Conservation (phyloP, 2,888 invertebrate genomes). For the Cancer borealis region DNA sequence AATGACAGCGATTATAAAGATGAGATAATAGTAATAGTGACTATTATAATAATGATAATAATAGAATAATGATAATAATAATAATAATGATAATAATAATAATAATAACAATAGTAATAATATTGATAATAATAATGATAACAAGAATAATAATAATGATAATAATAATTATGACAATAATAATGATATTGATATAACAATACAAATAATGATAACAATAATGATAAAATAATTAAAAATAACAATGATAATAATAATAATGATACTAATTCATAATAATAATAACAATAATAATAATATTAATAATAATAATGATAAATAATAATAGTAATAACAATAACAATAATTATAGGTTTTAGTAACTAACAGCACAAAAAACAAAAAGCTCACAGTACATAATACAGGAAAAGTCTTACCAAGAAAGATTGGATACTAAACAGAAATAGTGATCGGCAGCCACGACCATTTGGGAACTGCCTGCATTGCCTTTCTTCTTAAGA, state of each 20-base stretch:
- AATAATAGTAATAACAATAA: not conserved
- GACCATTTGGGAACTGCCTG: conserved; percentile 1
- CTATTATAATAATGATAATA: not conserved
- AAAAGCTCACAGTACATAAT: conserved; percentile 39
- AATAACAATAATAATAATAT: not conserved
- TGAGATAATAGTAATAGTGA: not conserved
- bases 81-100: not conserved
- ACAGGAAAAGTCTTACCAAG: not conserved
- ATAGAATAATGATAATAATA: not conserved
- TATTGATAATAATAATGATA: conserved; percentile 5
- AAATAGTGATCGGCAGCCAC: not conserved
- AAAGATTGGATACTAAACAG: not conserved
- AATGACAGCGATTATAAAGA: conserved; percentile 12
- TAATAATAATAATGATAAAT: not conserved
- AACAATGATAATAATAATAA: not conserved
- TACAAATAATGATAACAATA: not conserved
- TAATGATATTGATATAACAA: not conserved
- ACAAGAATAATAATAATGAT: not conserved
- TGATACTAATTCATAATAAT: not conserved
- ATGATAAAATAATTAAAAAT: not conserved
- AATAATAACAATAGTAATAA: not conserved
- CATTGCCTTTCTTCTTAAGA: not conserved
- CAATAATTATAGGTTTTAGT: not conserved
- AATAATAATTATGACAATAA: not conserved
- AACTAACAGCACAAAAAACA: conserved; percentile 35